Evolutionary conservation across 2,113 vertebrate genomes (phyloP).

Genomic region (Ciconia maguari): DNA sequence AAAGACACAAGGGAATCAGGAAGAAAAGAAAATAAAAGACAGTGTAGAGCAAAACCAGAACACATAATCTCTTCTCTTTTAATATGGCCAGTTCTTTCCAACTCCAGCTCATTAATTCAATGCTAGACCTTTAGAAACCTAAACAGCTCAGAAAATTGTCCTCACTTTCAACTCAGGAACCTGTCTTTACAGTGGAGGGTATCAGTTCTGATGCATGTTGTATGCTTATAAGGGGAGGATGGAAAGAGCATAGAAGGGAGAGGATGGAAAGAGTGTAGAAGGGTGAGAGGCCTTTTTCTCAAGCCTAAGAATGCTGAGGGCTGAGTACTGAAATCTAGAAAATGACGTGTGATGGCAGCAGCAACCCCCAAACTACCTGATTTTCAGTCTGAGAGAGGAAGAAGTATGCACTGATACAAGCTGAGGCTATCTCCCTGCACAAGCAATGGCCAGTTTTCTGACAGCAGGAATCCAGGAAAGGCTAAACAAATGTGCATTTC

Average conservation of each 20-base stretch:
- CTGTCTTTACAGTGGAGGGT: not conserved
- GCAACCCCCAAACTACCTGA: not conserved
- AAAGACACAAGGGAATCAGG: not conserved
- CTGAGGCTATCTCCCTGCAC: not conserved
- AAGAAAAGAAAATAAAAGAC: not conserved
- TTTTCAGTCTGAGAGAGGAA: not conserved
- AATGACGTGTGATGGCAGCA: not conserved
- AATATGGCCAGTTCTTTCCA: not conserved
- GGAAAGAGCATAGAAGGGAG: fast-evolving
- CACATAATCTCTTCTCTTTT: not conserved
- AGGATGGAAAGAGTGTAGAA: not conserved
- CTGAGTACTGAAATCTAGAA: not conserved
- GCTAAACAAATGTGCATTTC: not conserved
- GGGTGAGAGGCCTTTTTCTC: not conserved
- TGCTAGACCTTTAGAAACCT: not conserved
- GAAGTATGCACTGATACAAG: not conserved
- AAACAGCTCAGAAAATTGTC: not conserved
- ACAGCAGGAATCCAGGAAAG: not conserved
- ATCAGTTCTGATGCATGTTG: not conserved
- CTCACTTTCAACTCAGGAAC: not conserved
- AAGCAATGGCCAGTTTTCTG: not conserved
- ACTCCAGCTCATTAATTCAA: not conserved
- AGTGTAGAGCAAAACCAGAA: not conserved
- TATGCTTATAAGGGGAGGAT: not conserved
- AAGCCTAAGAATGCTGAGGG: not conserved